Conservation (phyloP, 2,113 vertebrate species). For the Gymnarchus niloticus region DNA sequence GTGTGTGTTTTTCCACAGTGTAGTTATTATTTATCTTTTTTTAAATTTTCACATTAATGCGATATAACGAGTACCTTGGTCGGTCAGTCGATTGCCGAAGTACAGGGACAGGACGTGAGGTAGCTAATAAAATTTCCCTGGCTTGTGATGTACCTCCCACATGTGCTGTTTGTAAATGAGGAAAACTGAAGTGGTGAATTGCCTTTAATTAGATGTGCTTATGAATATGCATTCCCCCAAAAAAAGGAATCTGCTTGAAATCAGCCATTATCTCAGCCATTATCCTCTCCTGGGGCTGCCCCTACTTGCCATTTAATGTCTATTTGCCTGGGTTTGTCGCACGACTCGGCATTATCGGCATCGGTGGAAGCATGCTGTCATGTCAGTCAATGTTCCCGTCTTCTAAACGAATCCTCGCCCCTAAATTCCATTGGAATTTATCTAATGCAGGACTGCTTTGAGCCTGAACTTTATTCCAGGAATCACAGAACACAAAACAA, state of each 20-base stretch:
- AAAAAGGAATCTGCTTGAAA: constrained; percentile 26
- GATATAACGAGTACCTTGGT: constrained; percentile 29
- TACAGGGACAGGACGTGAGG: constrained; percentile 26
- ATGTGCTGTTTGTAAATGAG: constrained; percentile 40
- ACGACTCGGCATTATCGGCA: neutral
- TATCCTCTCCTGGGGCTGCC: constrained; percentile 35
- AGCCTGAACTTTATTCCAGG: neutral
- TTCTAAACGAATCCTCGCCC: neutral
- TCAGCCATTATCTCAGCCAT: constrained; percentile 43
- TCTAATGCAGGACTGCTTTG: neutral
- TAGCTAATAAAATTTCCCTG: constrained; percentile 32
- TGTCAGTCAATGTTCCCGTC: neutral
- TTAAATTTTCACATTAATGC: neutral
- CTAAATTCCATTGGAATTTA: neutral
- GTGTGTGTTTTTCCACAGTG: neutral
- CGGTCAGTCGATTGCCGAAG: constrained; percentile 42
- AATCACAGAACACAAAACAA: neutral
- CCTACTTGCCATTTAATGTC: constrained; percentile 23
- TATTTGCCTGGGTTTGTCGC: neutral
- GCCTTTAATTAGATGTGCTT: constrained; percentile 42
- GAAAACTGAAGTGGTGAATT: constrained; percentile 41
- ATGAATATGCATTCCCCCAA: constrained; percentile 51
- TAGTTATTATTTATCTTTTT: neutral
- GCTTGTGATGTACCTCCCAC: constrained; percentile 30
- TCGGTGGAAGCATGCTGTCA: neutral